These are phyloP conservation scores for Calameuta filiformis DNA, from an alignment of 2,888 invertebrate species.

Conservation along the genomic window DNA sequence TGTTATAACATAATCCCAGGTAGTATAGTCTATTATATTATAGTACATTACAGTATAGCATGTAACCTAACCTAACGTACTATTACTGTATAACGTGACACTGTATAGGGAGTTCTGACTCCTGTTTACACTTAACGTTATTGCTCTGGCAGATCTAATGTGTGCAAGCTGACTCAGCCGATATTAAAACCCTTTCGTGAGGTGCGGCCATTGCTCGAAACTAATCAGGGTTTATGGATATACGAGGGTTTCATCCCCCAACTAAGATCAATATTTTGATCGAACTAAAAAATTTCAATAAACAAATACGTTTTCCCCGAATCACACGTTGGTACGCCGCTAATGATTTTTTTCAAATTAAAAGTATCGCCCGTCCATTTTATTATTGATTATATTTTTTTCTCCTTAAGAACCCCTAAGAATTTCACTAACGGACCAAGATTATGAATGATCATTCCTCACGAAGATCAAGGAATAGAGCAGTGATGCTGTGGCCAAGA, in stretches of 20 bases:
- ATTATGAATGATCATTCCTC: neutral
- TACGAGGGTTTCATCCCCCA: neutral
- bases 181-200: constrained; percentile 53
- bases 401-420: neutral
- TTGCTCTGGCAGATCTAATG: constrained; percentile 52
- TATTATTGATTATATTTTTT: neutral
- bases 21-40: neutral
- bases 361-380: neutral
- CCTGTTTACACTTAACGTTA: constrained; percentile 58
- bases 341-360: neutral
- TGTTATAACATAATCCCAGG: neutral
- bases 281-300: neutral
- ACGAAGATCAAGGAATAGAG: neutral
- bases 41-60: too few relatives aligned
- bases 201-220: constrained; percentile 51
- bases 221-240: constrained; percentile 38
- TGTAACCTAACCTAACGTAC: neutral
- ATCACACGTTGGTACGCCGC: neutral
- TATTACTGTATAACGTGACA: neutral
- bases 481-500: neutral
- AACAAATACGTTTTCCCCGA: neutral
- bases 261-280: neutral
- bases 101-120: constrained; percentile 23
- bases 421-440: neutral
- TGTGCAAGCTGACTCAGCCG: constrained; percentile 50